Evolutionary conservation across 2,113 vertebrate genomes (phyloP).

Genomic region (Aspidoscelis tigris): DNA sequence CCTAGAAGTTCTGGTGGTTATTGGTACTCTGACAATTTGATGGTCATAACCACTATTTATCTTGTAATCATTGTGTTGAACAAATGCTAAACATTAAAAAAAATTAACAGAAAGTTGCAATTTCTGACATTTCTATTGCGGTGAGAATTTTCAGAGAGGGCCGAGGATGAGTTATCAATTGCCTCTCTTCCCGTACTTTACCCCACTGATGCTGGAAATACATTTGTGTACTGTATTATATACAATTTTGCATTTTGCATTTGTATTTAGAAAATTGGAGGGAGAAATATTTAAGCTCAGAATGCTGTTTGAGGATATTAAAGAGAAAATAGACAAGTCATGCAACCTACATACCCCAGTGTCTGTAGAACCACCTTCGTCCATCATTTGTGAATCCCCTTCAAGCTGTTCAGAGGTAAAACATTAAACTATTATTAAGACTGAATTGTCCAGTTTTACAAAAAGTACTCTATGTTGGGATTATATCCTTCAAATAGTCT

Average conservation of each 20-base stretch:
- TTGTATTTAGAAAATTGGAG: conserved; percentile 82
- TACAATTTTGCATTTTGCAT: conserved; percentile 43
- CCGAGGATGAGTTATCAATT: no score
- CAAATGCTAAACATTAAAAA: conserved; percentile 11
- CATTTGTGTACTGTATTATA: neutral
- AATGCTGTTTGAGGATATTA: conserved; percentile 84
- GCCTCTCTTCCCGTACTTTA: no score
- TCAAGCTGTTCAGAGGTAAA: conserved; percentile 79
- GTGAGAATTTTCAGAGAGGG: no score
- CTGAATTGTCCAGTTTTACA: neutral
- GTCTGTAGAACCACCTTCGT: neutral
- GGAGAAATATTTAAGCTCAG: conserved; percentile 87
- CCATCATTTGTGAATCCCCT: conserved; percentile 39
- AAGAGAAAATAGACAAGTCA: conserved; percentile 79
- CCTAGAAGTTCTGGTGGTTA: neutral
- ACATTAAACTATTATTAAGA: conserved; percentile 10
- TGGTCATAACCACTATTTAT: neutral
- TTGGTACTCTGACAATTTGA: neutral
- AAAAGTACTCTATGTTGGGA: no score
- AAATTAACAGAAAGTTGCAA: neutral
- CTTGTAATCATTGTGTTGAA: conserved; percentile 10
- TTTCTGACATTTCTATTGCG: neutral
- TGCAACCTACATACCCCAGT: conserved; percentile 36
- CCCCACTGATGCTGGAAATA: no score
- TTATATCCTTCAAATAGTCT: neutral